A percentile compares a stretch with the other conserved stretches of the same genome.
phyloP scores from a whole-genome alignment of 2,888 invertebrate species.

The Cecidostiba fungosa region DNA sequence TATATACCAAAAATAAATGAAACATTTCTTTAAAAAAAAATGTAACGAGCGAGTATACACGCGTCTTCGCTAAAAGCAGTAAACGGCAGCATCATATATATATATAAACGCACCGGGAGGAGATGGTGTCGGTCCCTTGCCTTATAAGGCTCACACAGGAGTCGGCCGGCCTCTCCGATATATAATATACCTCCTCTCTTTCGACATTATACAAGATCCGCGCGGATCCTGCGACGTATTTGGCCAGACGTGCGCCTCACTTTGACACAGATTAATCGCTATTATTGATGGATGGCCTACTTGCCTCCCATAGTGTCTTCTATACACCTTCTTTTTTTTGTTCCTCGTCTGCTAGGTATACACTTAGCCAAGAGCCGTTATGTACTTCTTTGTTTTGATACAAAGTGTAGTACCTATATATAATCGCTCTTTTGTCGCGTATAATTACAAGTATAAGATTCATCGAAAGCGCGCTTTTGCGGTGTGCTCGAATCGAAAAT shows the following conservation, averaged over 20 bases:
- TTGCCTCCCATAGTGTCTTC: background rate
- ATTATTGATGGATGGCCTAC: constrained; percentile 4
- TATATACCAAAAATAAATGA: no score
- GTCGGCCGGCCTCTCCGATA: background rate
- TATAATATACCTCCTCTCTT: constrained; percentile 10
- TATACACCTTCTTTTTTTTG: background rate
- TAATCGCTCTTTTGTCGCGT: background rate
- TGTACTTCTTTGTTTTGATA: background rate
- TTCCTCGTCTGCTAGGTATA: no score
- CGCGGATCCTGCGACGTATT: constrained; percentile 15
- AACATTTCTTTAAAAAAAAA: no score
- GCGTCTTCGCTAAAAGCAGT: background rate
- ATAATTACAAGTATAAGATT: no score
- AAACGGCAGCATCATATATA: background rate
- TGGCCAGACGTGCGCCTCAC: background rate
- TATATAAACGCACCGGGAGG: background rate
- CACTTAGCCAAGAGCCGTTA: background rate
- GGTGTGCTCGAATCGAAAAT: background rate
- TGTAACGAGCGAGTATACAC: background rate
- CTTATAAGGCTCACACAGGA: constrained; percentile 43
- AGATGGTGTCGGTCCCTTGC: constrained; percentile 33
- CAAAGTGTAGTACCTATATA: background rate
- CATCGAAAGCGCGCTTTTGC: background rate
- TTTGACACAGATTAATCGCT: constrained; percentile 19
- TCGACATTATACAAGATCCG: constrained; percentile 13